A percentile compares a stretch with the other conserved stretches of the same genome.
These are phyloP conservation scores for Myotis myotis DNA, from an alignment of 2,797 vertebrate species.

Conservation along the genomic window DNA sequence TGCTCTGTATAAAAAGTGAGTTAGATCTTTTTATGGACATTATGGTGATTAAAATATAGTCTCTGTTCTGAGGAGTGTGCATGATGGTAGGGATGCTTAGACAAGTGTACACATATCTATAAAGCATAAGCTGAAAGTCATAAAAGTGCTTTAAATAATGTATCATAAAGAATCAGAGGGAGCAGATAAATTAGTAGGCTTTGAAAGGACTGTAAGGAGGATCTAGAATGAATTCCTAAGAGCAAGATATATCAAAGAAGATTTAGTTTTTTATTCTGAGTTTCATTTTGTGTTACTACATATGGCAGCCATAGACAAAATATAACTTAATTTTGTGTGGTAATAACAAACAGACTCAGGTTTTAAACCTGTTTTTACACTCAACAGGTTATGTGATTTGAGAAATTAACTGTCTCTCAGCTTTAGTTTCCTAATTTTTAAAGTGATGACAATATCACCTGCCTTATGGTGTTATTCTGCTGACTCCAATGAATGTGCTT, in stretches of 20 bases:
- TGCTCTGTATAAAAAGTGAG: background rate
- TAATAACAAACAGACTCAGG: background rate
- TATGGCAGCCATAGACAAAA: background rate
- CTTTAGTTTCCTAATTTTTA: background rate
- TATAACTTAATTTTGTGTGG: background rate
- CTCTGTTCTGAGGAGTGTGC: background rate
- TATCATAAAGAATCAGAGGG: background rate
- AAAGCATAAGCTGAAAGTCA: background rate
- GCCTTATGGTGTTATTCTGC: background rate
- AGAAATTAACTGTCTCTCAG: background rate
- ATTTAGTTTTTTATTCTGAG: background rate
- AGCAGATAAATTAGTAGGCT: background rate
- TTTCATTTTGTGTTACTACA: background rate
- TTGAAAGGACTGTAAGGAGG: background rate
- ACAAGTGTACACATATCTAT: background rate
- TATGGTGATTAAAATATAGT: slow-evolving; percentile 8
- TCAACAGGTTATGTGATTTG: background rate
- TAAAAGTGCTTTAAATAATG: background rate
- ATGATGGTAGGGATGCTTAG: background rate
- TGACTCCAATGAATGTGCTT: background rate
- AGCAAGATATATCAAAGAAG: background rate
- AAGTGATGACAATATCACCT: background rate
- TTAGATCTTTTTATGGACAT: background rate
- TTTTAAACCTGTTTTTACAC: background rate
- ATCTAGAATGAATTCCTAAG: background rate